Evolutionary conservation across 2,888 invertebrate genomes (phyloP), one percentile per base, ranked within the genome.

Genomic region (Gnatocerus cornutus): DNA sequence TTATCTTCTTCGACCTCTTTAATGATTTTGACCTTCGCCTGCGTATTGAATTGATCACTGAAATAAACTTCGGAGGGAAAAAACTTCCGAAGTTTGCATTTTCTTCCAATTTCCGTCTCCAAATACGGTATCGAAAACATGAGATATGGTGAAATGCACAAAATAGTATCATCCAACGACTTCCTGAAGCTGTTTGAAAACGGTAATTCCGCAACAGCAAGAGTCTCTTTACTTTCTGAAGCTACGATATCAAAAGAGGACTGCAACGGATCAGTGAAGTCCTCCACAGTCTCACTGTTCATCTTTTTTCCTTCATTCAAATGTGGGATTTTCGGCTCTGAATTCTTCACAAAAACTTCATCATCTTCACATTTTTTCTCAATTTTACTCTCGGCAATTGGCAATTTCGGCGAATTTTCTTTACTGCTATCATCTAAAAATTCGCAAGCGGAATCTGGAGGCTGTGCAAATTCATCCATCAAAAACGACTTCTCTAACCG

Each of bases 401-500:
- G 73, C 56, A 73, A 61, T 56, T 75, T 79, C 9, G 85, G 84
- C 0, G 84, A 84, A 69, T 75, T 83, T 73, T 84, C 85, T 72
- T 80, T 82, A 66, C 53, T 61, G 46, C 58, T 58, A 43, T 85
- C 85, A 53, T 83, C 83, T 29, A 85, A 80, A 76, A 85, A 85
- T 74, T 84, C 84, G 68, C 81, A 82, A 30, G 87, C 86, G 46
- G 87, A 87, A 2, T 88, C 87, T 0, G 93, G 90, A 0, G 93
- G 93, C 77, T 89, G 87, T 0, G 93, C 96, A 77, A 94, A 95
- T 81, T 96, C 95, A 71, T 95, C 95, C 85, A 97, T 89, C 41
- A 95, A 86, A 83, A 96, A 98, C 0, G 97, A 93, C 78, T 94
- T 92, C 84, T 99, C 99, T 45, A 98, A 86, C 53, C 94, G 90